Evolutionary conservation across 2,113 vertebrate genomes (phyloP), one percentile per base, ranked within the genome.

Genomic region (Corythornis madagascariensis): DNA sequence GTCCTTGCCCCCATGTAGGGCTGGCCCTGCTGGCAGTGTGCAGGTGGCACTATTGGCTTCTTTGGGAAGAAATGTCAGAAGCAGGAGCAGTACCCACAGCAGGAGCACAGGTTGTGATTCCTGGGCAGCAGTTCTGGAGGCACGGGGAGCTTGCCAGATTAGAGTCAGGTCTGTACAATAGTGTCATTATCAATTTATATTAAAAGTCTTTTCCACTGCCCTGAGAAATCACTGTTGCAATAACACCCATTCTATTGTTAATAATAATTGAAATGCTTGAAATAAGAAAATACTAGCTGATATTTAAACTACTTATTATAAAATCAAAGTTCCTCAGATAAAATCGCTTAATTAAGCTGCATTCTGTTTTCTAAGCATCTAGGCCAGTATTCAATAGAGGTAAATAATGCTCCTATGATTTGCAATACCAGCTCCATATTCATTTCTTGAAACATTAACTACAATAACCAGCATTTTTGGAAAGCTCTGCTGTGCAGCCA

Each of bases 241-340:
- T 83, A 91, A 64, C 33, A 83, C 26, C 31, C 33, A 14, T 88
- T 94, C 86, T 89, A 18, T 80, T 86, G 85, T 94, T 90, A 53
- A 90, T 92, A 77, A 42, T 86, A 86, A 91, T 86, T 84, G 59
- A 93, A 94, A 63, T 77, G 77, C 86, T 93, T 93, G 69, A 93
- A 95, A 92, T 65, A 88, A 85, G 66, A 93, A 95, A 97, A 84
- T 65, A 83, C 28, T 71, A 88, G 87, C 47, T 92, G 83, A 84
- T 94, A 80, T 82, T 94, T 94, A 95, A 91, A 90, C 65, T 79
- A 88, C 50, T 93, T 95, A 93, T 94, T 96, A 96, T 94, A 57
- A 78, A 91, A 95, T 96, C 77, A 64, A 91, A 96, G 77, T 94
- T 81, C 18, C 55, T 88, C 82, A 92, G 90, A 95, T 97, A 95